These are phyloP conservation scores for Drosophila sordidula DNA, from an alignment of 2,888 invertebrate species.

Conservation along the genomic window DNA sequence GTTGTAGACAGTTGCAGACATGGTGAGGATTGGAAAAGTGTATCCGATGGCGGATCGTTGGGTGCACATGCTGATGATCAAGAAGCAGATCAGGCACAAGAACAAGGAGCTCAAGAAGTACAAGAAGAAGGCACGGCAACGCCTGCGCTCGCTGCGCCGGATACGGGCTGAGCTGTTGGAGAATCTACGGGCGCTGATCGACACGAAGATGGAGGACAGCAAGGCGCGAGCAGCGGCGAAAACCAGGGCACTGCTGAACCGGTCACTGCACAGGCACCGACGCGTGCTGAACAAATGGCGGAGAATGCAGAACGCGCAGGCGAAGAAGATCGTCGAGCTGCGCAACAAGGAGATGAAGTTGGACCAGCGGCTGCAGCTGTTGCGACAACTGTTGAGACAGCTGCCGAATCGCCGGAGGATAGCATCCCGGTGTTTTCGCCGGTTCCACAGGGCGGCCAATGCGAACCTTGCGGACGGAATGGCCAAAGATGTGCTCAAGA, in stretches of 20 bases:
- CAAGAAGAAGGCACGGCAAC: constrained; percentile 2
- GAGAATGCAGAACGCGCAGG: constrained; percentile 12
- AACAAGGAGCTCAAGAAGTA: constrained; percentile 13
- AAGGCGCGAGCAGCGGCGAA: neutral
- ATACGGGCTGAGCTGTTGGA: constrained; percentile 31
- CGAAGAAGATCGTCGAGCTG: constrained; percentile 11
- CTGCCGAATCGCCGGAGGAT: constrained; percentile 5
- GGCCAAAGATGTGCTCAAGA: neutral
- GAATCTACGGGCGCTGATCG: constrained; percentile 16
- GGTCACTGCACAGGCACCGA: constrained; percentile 16
- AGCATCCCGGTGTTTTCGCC: constrained; percentile 11
- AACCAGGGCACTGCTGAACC: neutral
- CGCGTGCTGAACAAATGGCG: constrained; percentile 36
- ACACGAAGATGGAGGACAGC: neutral
- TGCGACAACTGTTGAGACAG: constrained; percentile 33
- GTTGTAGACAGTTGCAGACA: neutral
- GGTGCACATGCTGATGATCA: constrained; percentile 20
- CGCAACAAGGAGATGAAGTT: constrained; percentile 5
- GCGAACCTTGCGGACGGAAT: too few relatives aligned
- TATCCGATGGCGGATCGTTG: constrained; percentile 8
- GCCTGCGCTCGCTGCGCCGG: constrained; percentile 10
- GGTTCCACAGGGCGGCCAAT: neutral
- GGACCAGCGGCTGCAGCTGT: neutral
- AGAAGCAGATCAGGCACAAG: constrained; percentile 31
- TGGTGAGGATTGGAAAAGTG: constrained; percentile 13